Conservation (phyloP, 2,888 invertebrate genomes). For the Periphyllus acericola region DNA sequence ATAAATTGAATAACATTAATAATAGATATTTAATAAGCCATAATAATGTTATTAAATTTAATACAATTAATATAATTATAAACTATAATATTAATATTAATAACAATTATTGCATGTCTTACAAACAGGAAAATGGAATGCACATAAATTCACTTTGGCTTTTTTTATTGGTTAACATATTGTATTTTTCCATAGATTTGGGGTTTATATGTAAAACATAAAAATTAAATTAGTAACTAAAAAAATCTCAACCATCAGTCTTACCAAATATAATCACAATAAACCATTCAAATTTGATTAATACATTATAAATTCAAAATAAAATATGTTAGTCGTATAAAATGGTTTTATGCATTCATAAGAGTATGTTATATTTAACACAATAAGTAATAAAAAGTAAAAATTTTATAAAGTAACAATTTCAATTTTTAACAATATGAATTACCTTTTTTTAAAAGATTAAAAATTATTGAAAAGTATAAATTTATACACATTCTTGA, state of each 20-base stretch:
- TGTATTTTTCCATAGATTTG: neutral
- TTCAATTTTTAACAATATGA: neutral
- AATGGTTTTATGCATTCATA: neutral
- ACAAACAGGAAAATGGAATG: constrained; percentile 30
- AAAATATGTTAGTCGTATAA: neutral
- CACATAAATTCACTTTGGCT: constrained; percentile 34
- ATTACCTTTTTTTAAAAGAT: neutral
- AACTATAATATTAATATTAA: neutral
- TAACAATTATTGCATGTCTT: neutral
- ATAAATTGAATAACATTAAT: too few relatives aligned
- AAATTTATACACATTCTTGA: neutral
- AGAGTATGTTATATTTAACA: neutral
- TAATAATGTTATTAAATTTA: too few relatives aligned
- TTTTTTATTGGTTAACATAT: constrained; percentile 13
- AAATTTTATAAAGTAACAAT: neutral
- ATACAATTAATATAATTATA: too few relatives aligned
- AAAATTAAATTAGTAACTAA: constrained; percentile 28
- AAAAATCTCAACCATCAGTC: constrained; percentile 50
- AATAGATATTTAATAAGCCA: too few relatives aligned
- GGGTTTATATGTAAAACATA: neutral
- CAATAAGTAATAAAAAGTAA: neutral
- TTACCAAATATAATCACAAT: constrained; percentile 49
- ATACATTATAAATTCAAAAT: constrained; percentile 3
- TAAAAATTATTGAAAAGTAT: neutral
- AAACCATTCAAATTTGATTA: constrained; percentile 37